A percentile compares a stretch with the other conserved stretches of the same genome.
phyloP scores from a whole-genome alignment of 2,797 vertebrate species.

The Chrosomus eos region DNA sequence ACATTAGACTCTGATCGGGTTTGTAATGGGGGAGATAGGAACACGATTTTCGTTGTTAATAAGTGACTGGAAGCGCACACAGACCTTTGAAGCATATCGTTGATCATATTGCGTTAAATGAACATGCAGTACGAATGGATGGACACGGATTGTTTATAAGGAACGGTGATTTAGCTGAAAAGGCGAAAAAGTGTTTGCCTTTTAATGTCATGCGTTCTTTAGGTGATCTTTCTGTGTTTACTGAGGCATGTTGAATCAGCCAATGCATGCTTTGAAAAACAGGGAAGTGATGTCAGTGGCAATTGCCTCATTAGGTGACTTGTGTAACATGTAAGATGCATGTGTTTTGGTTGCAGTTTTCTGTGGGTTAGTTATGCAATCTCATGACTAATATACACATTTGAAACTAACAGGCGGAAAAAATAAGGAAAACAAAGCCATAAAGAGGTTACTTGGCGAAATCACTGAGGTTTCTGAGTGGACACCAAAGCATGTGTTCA shows the following conservation, averaged over 20 bases:
- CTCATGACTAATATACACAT: slow-evolving; percentile 31
- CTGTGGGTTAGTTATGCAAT: slow-evolving; percentile 55
- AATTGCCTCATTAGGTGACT: slow-evolving; percentile 18
- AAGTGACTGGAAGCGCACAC: slow-evolving; percentile 36
- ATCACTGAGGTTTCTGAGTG: not conserved
- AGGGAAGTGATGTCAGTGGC: slow-evolving; percentile 26
- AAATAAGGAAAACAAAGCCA: not conserved
- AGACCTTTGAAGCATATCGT: slow-evolving; percentile 17
- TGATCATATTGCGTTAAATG: slow-evolving; percentile 17
- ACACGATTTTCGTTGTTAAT: slow-evolving; percentile 47
- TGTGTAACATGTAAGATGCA: slow-evolving; percentile 12
- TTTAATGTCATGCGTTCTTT: slow-evolving; percentile 1
- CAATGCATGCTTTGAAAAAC: slow-evolving; percentile 31
- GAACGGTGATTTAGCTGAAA: not conserved
- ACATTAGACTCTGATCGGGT: slow-evolving; percentile 19
- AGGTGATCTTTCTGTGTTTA: slow-evolving; percentile 22
- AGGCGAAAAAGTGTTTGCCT: slow-evolving; percentile 15
- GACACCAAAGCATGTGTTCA: not conserved
- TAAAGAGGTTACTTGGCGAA: not conserved
- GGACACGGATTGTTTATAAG: not conserved
- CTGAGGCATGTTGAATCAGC: slow-evolving; percentile 5
- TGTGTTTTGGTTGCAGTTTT: slow-evolving; percentile 20
- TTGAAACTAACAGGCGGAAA: not conserved
- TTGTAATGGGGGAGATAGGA: slow-evolving; percentile 29
- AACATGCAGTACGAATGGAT: not conserved